A percentile compares a stretch with the other conserved stretches of the same genome.
These are phyloP conservation scores for Cygnus buccinator DNA, from an alignment of 2,113 vertebrate species.

Conservation along the genomic window DNA sequence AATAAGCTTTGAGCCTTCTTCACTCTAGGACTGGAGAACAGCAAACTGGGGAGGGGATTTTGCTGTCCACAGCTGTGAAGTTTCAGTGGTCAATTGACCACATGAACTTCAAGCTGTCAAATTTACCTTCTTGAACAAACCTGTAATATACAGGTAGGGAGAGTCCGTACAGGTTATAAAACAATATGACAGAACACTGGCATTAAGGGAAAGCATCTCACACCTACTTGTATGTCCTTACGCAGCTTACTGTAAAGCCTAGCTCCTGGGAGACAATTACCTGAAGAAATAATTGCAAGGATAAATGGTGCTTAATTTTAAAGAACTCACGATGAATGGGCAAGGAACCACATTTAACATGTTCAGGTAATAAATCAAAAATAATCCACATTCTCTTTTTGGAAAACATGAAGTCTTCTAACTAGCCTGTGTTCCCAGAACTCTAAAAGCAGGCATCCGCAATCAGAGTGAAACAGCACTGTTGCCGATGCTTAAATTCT, in stretches of 20 bases:
- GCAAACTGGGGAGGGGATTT: background rate
- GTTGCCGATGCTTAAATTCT: slow-evolving; percentile 70
- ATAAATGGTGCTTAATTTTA: background rate
- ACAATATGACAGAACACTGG: background rate
- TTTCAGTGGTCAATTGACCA: background rate
- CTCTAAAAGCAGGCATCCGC: slow-evolving; percentile 55
- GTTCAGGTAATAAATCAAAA: background rate
- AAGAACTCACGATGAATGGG: background rate
- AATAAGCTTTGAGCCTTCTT: background rate
- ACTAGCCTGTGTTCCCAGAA: slow-evolving; percentile 31
- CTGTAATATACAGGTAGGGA: background rate
- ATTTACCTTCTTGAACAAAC: background rate
- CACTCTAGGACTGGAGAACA: background rate
- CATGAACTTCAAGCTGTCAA: background rate
- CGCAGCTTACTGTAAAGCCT: background rate
- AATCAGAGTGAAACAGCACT: slow-evolving; percentile 52
- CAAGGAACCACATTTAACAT: background rate
- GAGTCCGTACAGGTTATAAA: background rate
- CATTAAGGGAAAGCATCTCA: background rate
- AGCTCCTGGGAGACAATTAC: background rate
- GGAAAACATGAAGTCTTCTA: slow-evolving; percentile 41
- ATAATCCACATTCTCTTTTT: slow-evolving; percentile 16
- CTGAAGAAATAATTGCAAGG: background rate
- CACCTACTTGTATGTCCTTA: background rate
- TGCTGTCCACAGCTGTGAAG: background rate